Percentiles rank a stretch among this genome's conserved stretches.
Conservation (phyloP, 2,888 invertebrate genomes). For the Lysandra bellargus region DNA sequence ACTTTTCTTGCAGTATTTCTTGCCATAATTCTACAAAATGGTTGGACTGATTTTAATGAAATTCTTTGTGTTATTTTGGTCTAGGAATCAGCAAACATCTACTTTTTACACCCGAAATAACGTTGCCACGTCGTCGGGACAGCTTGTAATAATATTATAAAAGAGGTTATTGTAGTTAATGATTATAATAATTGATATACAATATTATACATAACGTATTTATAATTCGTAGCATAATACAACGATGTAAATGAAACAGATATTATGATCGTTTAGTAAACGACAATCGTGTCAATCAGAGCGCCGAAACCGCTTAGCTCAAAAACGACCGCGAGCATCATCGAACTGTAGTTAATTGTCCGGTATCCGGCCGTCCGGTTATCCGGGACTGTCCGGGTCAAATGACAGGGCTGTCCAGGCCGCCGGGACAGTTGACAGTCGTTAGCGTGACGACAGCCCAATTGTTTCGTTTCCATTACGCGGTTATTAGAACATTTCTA, state of each 20-base stretch:
- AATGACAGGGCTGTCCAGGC: background rate
- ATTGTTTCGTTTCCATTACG: conserved; percentile 9
- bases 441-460: conserved; percentile 10
- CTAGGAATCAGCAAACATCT: too few species aligned
- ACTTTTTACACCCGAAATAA: too few species aligned
- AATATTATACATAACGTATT: background rate
- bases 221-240: background rate
- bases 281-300: conserved; percentile 17
- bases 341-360: conserved; percentile 7
- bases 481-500: background rate
- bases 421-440: background rate
- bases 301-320: conserved; percentile 19
- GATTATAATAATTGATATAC: background rate
- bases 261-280: background rate
- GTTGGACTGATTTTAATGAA: too few species aligned
- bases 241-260: background rate
- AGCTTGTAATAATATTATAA: too few species aligned
- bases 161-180: background rate
- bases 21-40: too few species aligned
- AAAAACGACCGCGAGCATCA: conserved; percentile 15
- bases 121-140: too few species aligned
- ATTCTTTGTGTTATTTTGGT: too few species aligned
- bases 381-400: background rate
- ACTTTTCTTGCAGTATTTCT: too few species aligned
- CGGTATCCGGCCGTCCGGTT: background rate